Conservation (phyloP, 2,797 vertebrate genomes). For the Acanthiza pusilla region DNA sequence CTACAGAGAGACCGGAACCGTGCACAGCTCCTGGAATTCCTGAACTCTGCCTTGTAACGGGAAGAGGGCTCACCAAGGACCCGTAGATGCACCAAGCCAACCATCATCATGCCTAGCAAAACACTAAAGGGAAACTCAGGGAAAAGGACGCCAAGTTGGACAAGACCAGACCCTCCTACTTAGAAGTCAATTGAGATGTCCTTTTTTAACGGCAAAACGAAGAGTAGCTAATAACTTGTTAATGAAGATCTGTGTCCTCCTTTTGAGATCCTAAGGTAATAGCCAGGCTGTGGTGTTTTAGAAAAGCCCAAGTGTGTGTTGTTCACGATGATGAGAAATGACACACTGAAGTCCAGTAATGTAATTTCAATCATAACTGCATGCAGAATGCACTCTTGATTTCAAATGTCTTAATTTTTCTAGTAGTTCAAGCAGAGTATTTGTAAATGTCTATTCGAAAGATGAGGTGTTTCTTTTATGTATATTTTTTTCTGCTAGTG, state of each 20-base stretch:
- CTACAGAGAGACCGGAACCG: conserved; percentile 86
- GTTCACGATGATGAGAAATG: neutral
- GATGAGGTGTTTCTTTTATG: neutral
- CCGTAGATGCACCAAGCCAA: neutral
- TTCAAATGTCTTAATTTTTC: conserved; percentile 38
- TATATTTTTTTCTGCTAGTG: conserved; percentile 41
- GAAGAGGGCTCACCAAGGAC: conserved; percentile 9
- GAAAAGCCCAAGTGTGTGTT: neutral
- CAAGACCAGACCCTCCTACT: neutral
- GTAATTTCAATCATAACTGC: conserved; percentile 19
- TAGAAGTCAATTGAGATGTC: neutral
- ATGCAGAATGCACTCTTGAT: conserved; percentile 33
- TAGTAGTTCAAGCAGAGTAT: conserved; percentile 18
- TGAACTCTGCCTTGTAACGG: conserved; percentile 85
- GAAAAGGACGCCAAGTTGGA: neutral
- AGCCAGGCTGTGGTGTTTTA: neutral
- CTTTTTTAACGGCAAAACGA: neutral
- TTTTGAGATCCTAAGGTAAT: conserved; percentile 45
- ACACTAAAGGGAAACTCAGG: conserved; percentile 38
- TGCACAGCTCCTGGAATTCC: conserved; percentile 86
- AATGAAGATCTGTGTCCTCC: conserved; percentile 1
- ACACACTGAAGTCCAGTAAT: neutral
- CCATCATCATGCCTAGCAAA: conserved; percentile 13
- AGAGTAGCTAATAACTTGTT: conserved; percentile 5
- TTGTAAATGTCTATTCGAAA: conserved; percentile 48